Evolutionary conservation across 53 echinoderm and acorn worm species (phyloP).

Genomic region (Mesocentrotus franciscanus): DNA sequence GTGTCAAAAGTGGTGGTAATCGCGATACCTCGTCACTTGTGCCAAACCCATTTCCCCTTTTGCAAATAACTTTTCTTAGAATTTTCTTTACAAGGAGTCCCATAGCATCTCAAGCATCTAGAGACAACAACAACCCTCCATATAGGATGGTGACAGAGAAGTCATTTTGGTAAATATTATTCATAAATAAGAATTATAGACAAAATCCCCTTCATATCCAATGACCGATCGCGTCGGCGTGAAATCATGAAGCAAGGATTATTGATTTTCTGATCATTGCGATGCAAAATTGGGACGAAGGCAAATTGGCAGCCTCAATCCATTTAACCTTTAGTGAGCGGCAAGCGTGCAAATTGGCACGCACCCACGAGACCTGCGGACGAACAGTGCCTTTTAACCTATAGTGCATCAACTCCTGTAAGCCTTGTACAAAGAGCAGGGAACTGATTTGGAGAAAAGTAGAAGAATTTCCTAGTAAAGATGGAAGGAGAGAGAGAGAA

Average conservation of each 20-base stretch:
- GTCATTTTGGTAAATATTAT: neutral
- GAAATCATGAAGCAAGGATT: slow-evolving; percentile 36
- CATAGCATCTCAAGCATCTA: neutral
- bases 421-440: neutral
- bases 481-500: neutral
- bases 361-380: neutral
- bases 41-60: neutral
- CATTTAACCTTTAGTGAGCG: slow-evolving; percentile 56
- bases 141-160: neutral
- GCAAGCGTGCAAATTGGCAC: slow-evolving; percentile 51
- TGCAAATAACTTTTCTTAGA: neutral
- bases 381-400: neutral
- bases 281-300: slow-evolving; percentile 25
- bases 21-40: neutral
- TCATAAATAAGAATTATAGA: slow-evolving; percentile 5
- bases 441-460: neutral
- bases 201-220: neutral
- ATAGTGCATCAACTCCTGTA: slow-evolving; percentile 26
- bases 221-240: neutral
- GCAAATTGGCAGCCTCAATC: slow-evolving; percentile 62
- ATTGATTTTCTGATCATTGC: slow-evolving; percentile 56
- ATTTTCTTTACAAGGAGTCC: neutral
- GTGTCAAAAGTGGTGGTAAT: neutral
- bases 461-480: neutral
- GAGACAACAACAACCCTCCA: neutral